Evolutionary conservation across 2,113 vertebrate species (phyloP).

Genomic region (Chrysemys picta): DNA sequence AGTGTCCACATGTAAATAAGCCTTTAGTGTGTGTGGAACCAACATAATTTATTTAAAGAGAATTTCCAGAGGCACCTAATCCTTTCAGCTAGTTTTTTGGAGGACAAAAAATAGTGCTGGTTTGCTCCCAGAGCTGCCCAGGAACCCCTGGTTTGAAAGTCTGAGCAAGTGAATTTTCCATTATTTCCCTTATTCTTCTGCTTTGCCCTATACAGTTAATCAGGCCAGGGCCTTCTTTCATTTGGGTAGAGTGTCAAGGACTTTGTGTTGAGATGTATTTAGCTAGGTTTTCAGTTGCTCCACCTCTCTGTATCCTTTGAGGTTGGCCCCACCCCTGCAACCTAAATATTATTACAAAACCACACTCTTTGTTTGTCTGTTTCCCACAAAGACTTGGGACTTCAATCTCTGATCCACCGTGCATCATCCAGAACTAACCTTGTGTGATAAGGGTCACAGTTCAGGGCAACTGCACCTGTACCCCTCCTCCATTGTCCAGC

Average conservation of each 20-base stretch:
- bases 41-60: background rate
- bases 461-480: no score
- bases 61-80: background rate
- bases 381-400: background rate
- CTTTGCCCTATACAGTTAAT: fast-evolving
- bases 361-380: background rate
- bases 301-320: fast-evolving
- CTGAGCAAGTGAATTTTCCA: background rate
- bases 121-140: background rate
- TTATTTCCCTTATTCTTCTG: background rate
- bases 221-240: background rate
- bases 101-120: background rate
- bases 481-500: no score
- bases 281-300: background rate
- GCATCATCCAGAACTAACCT: background rate
- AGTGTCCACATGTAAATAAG: background rate
- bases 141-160: background rate
- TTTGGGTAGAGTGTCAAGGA: background rate
- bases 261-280: background rate
- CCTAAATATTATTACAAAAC: background rate
- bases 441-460: background rate
- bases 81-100: background rate
- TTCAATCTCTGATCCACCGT: background rate
- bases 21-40: background rate
- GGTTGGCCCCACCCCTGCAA: background rate